A percentile compares a stretch with the other conserved stretches of the same genome.
Conservation (phyloP, 2,113 vertebrate species). For the Neoarius graeffei region DNA sequence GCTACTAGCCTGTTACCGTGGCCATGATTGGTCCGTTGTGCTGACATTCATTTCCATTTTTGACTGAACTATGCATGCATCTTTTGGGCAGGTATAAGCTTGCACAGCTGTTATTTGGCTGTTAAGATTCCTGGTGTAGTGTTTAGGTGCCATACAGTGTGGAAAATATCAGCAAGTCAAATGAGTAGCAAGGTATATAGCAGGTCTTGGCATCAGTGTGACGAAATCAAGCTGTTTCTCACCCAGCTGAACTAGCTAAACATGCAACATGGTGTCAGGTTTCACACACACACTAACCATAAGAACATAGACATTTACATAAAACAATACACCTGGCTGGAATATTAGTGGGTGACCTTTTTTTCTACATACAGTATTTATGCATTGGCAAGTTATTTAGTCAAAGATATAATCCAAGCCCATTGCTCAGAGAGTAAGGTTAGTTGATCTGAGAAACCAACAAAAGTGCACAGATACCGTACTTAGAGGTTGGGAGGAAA, state of each 20-base stretch:
- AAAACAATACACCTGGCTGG: constrained; percentile 21
- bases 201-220: constrained; percentile 74
- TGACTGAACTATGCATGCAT: constrained; percentile 12
- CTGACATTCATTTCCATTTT: background rate
- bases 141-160: constrained; percentile 27
- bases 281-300: constrained; percentile 28
- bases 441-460: background rate
- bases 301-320: constrained; percentile 27
- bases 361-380: background rate
- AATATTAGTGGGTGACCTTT: background rate
- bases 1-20: background rate
- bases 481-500: background rate
- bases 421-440: background rate
- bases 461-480: background rate
- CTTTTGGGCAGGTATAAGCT: constrained; percentile 25
- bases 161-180: constrained; percentile 61
- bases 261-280: constrained; percentile 25
- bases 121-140: constrained; percentile 45
- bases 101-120: constrained; percentile 34
- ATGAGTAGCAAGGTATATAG: constrained; percentile 76
- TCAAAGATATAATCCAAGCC: background rate
- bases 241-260: constrained; percentile 38
- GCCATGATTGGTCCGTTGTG: background rate
- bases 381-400: background rate
- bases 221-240: constrained; percentile 72